Evolutionary conservation across 2,888 invertebrate species (phyloP).

Genomic region (Vandiemenella viatica): DNA sequence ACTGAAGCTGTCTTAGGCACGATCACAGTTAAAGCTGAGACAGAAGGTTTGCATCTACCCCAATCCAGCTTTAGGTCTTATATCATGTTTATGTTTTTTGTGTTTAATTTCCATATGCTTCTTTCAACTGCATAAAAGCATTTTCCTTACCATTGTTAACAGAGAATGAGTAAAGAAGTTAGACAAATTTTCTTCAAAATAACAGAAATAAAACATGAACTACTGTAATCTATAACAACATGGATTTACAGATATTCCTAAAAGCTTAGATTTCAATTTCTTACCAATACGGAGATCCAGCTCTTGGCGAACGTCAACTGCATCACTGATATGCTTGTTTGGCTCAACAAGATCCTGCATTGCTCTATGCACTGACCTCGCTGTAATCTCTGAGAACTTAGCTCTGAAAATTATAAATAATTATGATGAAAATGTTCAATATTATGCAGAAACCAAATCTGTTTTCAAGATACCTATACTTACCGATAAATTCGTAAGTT

Average conservation of each 20-base stretch:
- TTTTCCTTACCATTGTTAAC: too few species aligned
- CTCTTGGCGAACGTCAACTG: slow-evolving; percentile 83
- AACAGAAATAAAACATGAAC: neutral
- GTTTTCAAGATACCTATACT: slow-evolving; percentile 2
- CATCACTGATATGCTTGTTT: slow-evolving; percentile 68
- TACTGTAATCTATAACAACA: neutral
- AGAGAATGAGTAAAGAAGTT: too few species aligned
- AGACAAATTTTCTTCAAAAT: too few species aligned
- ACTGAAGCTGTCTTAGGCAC: too few species aligned
- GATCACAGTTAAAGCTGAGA: too few species aligned
- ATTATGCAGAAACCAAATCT: neutral
- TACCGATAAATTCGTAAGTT: slow-evolving; percentile 47
- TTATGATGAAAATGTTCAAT: neutral
- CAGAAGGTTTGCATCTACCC: slow-evolving; percentile 1
- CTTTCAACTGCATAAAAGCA: too few species aligned
- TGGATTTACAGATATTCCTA: neutral
- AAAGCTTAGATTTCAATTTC: slow-evolving; percentile 5
- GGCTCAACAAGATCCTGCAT: slow-evolving; percentile 62
- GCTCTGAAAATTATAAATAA: slow-evolving; percentile 43
- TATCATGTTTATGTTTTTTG: too few species aligned
- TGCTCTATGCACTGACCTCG: slow-evolving; percentile 63
- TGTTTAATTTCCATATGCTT: too few species aligned
- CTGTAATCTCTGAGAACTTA: slow-evolving; percentile 94
- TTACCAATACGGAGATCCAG: slow-evolving; percentile 83
- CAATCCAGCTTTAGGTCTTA: too few species aligned